A percentile compares a stretch with the other conserved stretches of the same genome.
phyloP scores from a whole-genome alignment of 1,140 invertebrate species.

The Helicoverpa armigera region DNA sequence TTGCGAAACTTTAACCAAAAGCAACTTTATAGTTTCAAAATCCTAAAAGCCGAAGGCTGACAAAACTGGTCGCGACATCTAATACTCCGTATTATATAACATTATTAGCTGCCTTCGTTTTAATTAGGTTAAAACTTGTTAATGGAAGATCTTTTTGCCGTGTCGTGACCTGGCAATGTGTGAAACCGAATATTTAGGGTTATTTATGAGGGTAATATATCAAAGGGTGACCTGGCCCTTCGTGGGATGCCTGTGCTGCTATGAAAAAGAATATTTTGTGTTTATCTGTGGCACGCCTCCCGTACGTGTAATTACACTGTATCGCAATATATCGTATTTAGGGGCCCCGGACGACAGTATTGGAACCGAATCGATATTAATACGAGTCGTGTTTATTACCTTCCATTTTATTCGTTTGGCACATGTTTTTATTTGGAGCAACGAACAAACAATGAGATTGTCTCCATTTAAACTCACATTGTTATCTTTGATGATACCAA shows the following conservation, averaged over 20 bases:
- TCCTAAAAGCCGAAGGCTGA: constrained; percentile 68
- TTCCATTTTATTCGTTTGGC: constrained; percentile 18
- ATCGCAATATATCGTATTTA: constrained; percentile 37
- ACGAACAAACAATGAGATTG: constrained; percentile 4
- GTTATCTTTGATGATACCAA: neutral
- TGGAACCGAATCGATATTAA: constrained; percentile 31
- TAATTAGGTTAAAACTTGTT: constrained; percentile 54
- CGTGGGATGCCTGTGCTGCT: constrained; percentile 1
- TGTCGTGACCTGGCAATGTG: constrained; percentile 48
- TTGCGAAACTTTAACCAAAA: constrained; percentile 64
- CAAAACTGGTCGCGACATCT: constrained; percentile 31
- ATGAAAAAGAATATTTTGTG: constrained; percentile 33
- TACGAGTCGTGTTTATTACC: constrained; percentile 38
- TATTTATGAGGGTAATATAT: constrained; percentile 53
- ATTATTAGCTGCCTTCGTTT: neutral
- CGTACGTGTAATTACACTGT: constrained; percentile 40
- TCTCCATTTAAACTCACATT: constrained; percentile 4
- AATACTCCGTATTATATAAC: neutral
- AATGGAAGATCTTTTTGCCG: constrained; percentile 43
- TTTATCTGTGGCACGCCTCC: neutral
- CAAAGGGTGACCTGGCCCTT: constrained; percentile 43
- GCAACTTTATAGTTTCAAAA: constrained; percentile 67
- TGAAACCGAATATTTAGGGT: constrained; percentile 49
- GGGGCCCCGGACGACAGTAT: neutral
- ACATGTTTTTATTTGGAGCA: neutral